phyloP scores from a whole-genome alignment of 2,797 vertebrate species.

The Microcaecilia unicolor region DNA sequence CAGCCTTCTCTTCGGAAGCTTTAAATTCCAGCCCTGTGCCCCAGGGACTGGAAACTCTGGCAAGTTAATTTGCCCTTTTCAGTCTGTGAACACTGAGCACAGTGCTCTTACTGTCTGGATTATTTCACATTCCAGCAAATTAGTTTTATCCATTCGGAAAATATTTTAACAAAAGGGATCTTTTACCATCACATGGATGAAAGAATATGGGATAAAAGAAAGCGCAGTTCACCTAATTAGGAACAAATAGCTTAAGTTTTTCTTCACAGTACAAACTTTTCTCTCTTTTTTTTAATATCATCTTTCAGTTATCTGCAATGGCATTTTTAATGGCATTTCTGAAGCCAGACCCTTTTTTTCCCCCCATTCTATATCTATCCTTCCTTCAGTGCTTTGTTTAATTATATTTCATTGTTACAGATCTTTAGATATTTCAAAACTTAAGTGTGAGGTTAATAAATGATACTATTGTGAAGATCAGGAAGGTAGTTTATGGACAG shows the following conservation, averaged over 20 bases:
- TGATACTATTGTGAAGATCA: constrained; percentile 81
- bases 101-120: constrained; percentile 54
- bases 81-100: constrained; percentile 44
- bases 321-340: constrained; percentile 36
- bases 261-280: constrained; percentile 38
- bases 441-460: constrained; percentile 80
- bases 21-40: constrained; percentile 65
- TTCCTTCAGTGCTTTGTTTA: constrained; percentile 24
- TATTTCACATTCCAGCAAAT: constrained; percentile 59
- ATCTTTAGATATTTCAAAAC: constrained; percentile 52
- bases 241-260: constrained; percentile 52
- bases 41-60: constrained; percentile 41
- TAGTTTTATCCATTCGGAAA: constrained; percentile 58
- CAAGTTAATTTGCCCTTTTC: constrained; percentile 40
- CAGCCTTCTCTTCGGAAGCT: constrained; percentile 63
- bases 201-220: constrained; percentile 52
- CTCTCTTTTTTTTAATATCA: constrained; percentile 21
- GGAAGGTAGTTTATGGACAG: constrained; percentile 59
- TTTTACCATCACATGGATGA: constrained; percentile 50
- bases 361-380: constrained; percentile 19
- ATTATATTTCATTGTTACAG: constrained; percentile 42
- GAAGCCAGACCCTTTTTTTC: constrained; percentile 12
- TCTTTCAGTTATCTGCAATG: constrained; percentile 33
- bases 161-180: constrained; percentile 55
- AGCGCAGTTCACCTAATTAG: constrained; percentile 37